Evolutionary conservation across 1,140 invertebrate genomes (phyloP).

Genomic region (Bombus fervidus): DNA sequence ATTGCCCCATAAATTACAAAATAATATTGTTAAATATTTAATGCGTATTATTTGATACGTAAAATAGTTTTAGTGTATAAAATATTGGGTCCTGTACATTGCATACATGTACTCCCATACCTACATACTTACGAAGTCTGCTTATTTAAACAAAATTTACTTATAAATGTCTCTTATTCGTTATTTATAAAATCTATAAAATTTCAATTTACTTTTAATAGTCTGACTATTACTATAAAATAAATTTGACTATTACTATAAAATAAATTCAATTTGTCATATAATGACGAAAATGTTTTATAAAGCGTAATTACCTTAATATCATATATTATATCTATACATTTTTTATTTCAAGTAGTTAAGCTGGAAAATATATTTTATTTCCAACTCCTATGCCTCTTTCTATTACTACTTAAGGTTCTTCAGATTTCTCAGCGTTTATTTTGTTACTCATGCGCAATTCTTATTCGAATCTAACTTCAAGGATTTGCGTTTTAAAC

Average conservation of each 20-base stretch:
- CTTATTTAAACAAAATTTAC: no score
- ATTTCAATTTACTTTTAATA: no score
- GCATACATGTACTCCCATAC: no score
- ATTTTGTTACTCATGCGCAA: no score
- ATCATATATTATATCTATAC: neutral
- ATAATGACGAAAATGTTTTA: neutral
- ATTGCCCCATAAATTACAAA: neutral
- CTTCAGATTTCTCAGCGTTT: no score
- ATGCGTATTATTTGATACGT: no score
- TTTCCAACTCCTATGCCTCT: rapidly evolving
- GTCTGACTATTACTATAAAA: neutral
- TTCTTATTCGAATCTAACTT: no score
- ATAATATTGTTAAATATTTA: neutral
- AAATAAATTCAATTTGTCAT: neutral
- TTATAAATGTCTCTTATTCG: neutral
- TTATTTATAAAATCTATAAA: neutral
- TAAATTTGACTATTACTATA: no score
- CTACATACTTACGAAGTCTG: no score
- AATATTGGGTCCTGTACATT: neutral
- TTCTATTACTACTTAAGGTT: no score
- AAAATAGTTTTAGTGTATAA: slow-evolving; percentile 58
- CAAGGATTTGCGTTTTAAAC: rapidly evolving
- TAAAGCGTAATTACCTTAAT: neutral
- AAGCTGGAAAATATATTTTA: neutral
- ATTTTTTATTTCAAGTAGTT: neutral